phyloP scores from a whole-genome alignment of 2,888 invertebrate genomes.

The Mythimna pallens region DNA sequence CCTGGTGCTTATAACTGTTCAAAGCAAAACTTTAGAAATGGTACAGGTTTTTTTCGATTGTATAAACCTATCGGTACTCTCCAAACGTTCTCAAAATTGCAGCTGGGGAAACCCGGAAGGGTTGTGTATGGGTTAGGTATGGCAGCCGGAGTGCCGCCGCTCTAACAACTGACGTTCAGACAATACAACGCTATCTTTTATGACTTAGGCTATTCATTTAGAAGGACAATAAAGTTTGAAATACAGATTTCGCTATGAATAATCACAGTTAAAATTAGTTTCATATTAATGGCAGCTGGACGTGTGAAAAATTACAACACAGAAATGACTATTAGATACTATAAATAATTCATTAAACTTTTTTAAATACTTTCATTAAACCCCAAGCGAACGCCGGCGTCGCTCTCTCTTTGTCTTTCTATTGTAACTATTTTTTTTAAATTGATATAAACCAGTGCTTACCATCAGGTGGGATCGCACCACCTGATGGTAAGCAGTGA shows the following conservation, averaged over 20 bases:
- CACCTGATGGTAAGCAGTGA: no score
- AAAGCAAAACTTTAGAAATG: not conserved
- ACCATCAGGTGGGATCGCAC: no score
- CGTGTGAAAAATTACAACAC: conserved; percentile 13
- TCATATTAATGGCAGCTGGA: conserved; percentile 22
- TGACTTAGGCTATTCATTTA: conserved; percentile 47
- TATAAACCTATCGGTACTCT: not conserved
- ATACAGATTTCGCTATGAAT: conserved; percentile 56
- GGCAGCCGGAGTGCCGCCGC: no score
- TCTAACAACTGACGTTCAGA: not conserved
- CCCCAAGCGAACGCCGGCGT: no score
- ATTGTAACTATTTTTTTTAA: no score
- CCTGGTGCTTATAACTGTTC: no score
- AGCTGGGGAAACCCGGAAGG: not conserved
- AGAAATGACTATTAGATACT: no score
- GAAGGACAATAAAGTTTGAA: conserved; percentile 59
- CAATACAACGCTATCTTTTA: conserved; percentile 26
- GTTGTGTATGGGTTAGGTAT: no score
- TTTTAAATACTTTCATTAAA: no score
- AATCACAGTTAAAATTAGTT: conserved; percentile 50
- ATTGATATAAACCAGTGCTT: no score
- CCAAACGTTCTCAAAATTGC: not conserved
- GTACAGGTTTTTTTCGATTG: not conserved
- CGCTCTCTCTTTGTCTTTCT: no score
- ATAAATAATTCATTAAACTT: no score